Percentiles rank a stretch among this genome's conserved stretches.
These are phyloP conservation scores for Beroe ovata DNA, from an alignment of 37 sponge, comb jelly and placozoan species.

Conservation along the genomic window DNA sequence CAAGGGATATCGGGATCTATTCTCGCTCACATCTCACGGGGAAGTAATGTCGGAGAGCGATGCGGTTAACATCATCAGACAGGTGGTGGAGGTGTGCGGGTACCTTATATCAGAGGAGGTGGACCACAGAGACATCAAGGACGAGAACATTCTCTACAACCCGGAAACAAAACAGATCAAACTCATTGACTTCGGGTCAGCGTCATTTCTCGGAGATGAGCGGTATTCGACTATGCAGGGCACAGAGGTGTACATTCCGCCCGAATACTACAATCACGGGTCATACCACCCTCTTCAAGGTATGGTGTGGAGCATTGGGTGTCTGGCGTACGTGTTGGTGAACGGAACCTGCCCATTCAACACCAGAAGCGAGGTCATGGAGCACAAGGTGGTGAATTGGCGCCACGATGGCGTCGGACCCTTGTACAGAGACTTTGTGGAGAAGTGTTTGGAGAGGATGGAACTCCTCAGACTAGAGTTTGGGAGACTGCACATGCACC, in stretches of 20 bases:
- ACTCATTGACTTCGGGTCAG: slow-evolving; percentile 56
- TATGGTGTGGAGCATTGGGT: slow-evolving; percentile 56
- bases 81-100: slow-evolving; percentile 8
- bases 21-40: neutral
- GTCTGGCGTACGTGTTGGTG: slow-evolving; percentile 51
- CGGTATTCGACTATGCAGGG: slow-evolving; percentile 32
- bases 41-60: neutral
- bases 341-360: slow-evolving; percentile 12
- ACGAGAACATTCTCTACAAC: slow-evolving; percentile 68
- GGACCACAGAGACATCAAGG: slow-evolving; percentile 61
- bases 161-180: slow-evolving; percentile 35
- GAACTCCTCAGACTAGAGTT: slow-evolving; percentile 41
- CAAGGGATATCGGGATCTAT: slow-evolving; percentile 8
- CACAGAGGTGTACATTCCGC: slow-evolving; percentile 62
- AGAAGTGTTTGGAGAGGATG: slow-evolving; percentile 12
- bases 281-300: slow-evolving; percentile 13
- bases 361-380: neutral
- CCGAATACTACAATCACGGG: slow-evolving; percentile 3
- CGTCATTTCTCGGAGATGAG: slow-evolving; percentile 12
- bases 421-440: slow-evolving; percentile 40
- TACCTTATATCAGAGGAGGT: slow-evolving; percentile 19
- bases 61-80: neutral
- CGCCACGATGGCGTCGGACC: neutral
- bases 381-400: neutral
- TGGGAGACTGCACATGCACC: neutral